These are phyloP conservation scores for Drosophila gaucha DNA, from an alignment of 2,888 invertebrate species.

Conservation along the genomic window DNA sequence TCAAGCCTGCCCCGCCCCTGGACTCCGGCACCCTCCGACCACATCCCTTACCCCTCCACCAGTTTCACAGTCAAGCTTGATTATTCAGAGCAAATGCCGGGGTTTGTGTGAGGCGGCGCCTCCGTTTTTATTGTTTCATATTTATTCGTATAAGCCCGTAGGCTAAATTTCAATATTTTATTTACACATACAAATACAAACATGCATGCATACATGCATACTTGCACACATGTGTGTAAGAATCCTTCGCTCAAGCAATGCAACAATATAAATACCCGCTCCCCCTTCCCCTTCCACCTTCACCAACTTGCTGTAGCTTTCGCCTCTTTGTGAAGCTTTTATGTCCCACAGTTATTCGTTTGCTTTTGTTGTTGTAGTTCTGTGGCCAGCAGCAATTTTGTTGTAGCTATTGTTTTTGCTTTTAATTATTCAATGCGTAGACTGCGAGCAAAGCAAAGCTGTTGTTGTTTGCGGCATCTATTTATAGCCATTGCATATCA, in stretches of 20 bases:
- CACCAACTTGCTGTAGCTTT: conserved; percentile 1
- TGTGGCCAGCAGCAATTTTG: conserved; percentile 39
- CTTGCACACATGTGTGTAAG: conserved; percentile 26
- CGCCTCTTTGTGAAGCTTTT: conserved; percentile 44
- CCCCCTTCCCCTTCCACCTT: not conserved
- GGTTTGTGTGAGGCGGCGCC: conserved; percentile 42
- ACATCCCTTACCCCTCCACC: not conserved
- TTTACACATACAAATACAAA: conserved; percentile 12
- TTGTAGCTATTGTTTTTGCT: conserved; percentile 40
- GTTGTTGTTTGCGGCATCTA: conserved; percentile 11
- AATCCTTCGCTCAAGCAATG: conserved; percentile 46
- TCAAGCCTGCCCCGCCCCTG: conserved; percentile 13
- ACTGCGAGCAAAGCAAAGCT: conserved; percentile 9
- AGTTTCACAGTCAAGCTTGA: conserved; percentile 6
- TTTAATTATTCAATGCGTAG: conserved; percentile 48
- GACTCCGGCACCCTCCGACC: not conserved
- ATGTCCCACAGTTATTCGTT: conserved; percentile 36
- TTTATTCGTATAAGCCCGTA: conserved; percentile 51
- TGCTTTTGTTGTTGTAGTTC: conserved; percentile 23
- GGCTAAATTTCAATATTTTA: conserved; percentile 63
- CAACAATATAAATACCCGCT: conserved; percentile 49
- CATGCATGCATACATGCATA: conserved; percentile 2
- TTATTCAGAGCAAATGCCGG: conserved; percentile 28
- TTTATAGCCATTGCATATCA: conserved; percentile 19
- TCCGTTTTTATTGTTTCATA: conserved; percentile 59